A percentile compares a stretch with the other conserved stretches of the same genome.
phyloP scores from a whole-genome alignment of 2,113 vertebrate species.

The Phyllostomus hastatus region DNA sequence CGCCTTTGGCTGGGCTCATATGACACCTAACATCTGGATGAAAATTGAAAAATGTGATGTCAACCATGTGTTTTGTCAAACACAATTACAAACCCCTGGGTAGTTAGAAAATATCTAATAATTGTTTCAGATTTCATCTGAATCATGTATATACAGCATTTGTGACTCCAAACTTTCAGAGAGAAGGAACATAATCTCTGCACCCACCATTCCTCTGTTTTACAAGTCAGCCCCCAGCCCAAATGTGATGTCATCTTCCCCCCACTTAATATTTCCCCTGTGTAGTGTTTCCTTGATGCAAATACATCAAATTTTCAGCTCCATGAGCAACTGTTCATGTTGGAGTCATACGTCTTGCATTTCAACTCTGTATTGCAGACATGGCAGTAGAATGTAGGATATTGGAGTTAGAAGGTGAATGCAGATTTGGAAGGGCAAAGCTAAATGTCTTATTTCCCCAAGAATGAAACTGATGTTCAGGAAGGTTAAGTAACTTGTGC shows the following conservation, averaged over 20 bases:
- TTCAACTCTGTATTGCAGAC: slow-evolving; percentile 2
- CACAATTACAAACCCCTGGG: slow-evolving; percentile 70
- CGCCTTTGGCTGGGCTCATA: slow-evolving; percentile 51
- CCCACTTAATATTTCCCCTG: not conserved
- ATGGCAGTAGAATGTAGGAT: not conserved
- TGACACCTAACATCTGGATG: slow-evolving; percentile 73
- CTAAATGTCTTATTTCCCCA: not conserved
- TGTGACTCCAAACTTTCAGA: slow-evolving; percentile 51
- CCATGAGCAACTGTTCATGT: not conserved
- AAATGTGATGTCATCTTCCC: slow-evolving; percentile 36
- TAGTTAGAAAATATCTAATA: slow-evolving; percentile 75
- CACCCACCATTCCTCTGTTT: slow-evolving; percentile 31
- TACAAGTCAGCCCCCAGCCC: slow-evolving; percentile 43
- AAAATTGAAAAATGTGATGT: slow-evolving; percentile 73
- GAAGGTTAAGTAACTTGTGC: not conserved
- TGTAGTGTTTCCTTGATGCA: slow-evolving; percentile 38
- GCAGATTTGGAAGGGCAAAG: not conserved
- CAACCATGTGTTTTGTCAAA: slow-evolving; percentile 75
- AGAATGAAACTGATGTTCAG: not conserved
- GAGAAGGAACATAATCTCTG: slow-evolving; percentile 54
- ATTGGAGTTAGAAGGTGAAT: not conserved
- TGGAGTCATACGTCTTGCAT: not conserved
- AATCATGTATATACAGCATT: slow-evolving; percentile 29
- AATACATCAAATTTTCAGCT: slow-evolving; percentile 52
- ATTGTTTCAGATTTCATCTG: slow-evolving; percentile 72